phyloP scores from a whole-genome alignment of 2,113 vertebrate species.

The Suricata suricatta region DNA sequence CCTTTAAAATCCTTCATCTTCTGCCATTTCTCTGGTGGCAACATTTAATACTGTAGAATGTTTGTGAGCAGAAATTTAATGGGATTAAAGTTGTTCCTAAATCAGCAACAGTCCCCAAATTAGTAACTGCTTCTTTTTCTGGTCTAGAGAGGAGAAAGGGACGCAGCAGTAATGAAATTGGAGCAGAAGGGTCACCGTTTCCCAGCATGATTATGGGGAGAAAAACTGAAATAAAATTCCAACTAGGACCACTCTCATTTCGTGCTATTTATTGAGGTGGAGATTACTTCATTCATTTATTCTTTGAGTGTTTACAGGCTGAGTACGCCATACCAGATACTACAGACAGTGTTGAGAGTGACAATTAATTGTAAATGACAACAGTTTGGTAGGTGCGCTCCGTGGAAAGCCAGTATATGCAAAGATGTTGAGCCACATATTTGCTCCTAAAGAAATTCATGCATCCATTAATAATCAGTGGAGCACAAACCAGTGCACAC shows the following conservation, averaged over 20 bases:
- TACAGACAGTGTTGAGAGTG: background rate
- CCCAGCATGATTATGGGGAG: background rate
- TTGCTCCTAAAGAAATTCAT: background rate
- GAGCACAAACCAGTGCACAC: background rate
- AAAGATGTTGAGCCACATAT: background rate
- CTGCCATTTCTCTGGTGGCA: background rate
- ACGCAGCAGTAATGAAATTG: background rate
- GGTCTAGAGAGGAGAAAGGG: background rate
- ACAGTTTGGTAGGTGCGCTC: too few relatives aligned
- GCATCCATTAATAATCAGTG: background rate
- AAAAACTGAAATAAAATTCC: background rate
- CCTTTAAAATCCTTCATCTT: background rate
- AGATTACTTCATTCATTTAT: background rate
- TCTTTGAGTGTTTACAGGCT: background rate
- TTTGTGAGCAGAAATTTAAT: background rate
- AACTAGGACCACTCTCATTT: background rate
- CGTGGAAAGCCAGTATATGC: background rate
- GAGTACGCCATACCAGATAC: background rate
- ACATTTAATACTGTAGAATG: background rate
- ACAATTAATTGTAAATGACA: background rate
- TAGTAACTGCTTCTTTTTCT: conserved; percentile 34
- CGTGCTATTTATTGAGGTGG: background rate
- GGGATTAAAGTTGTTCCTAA: conserved; percentile 24
- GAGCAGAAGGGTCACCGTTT: background rate
- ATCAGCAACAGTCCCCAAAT: background rate